These are phyloP conservation scores for Ammodytes marinus DNA, from an alignment of 2,113 vertebrate species.

Conservation along the genomic window DNA sequence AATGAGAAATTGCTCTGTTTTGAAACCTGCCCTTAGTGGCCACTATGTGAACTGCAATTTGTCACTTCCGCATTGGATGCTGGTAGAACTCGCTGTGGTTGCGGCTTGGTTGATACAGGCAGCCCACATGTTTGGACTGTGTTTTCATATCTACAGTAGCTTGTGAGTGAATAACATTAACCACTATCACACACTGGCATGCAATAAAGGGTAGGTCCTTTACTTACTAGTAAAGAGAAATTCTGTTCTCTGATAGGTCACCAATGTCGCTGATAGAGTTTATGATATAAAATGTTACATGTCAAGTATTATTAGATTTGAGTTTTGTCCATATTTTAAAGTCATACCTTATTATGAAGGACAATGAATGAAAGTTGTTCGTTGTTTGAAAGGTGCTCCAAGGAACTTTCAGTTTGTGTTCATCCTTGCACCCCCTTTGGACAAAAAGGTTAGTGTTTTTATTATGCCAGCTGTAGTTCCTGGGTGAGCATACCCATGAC, in stretches of 20 bases:
- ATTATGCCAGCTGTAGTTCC: too few relatives aligned
- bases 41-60: too few relatives aligned
- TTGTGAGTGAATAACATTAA: slow-evolving; percentile 15
- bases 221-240: slow-evolving; percentile 3
- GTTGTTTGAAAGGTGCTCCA: too few relatives aligned
- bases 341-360: background rate
- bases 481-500: too few relatives aligned
- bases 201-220: slow-evolving; percentile 24
- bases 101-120: background rate
- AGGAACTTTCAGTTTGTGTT: too few relatives aligned
- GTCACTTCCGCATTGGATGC: too few relatives aligned
- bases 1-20: too few relatives aligned
- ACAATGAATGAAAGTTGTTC: background rate
- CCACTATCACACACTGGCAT: slow-evolving; percentile 11
- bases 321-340: background rate
- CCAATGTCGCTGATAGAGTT: background rate
- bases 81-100: too few relatives aligned
- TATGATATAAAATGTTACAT: background rate
- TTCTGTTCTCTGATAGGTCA: slow-evolving; percentile 11
- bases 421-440: too few relatives aligned
- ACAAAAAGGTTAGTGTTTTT: too few relatives aligned
- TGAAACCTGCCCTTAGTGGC: too few relatives aligned
- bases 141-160: slow-evolving; percentile 4
- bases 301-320: background rate
- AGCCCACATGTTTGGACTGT: background rate